Conservation (phyloP, 1,140 invertebrate species). For the Ceratitis capitata region DNA sequence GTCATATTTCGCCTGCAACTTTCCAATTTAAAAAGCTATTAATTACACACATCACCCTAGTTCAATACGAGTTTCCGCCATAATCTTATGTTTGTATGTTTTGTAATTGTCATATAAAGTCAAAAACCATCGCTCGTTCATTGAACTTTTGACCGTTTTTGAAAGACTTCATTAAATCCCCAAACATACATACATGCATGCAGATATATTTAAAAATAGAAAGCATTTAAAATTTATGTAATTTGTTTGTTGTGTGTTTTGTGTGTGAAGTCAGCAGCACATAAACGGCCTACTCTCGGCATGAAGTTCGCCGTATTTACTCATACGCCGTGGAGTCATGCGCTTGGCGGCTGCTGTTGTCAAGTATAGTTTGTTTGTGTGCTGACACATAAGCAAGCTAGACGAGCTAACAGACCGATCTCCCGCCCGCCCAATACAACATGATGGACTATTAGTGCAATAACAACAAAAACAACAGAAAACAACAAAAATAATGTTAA, state of each 20-base stretch:
- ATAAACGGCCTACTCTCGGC: background rate
- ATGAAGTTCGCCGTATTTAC: background rate
- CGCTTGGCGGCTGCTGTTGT: background rate
- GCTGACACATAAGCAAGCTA: background rate
- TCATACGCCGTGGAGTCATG: background rate
- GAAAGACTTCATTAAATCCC: constrained; percentile 24
- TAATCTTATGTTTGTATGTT: no score
- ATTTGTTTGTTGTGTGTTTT: background rate
- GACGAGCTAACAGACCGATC: no score
- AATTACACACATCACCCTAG: no score
- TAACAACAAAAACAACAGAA: no score
- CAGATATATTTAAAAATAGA: background rate
- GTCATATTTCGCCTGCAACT: no score
- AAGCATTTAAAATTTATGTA: constrained; percentile 1
- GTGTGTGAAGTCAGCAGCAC: background rate
- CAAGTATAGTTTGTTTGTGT: background rate
- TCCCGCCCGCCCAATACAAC: background rate
- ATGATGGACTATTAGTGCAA: background rate
- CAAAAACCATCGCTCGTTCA: background rate
- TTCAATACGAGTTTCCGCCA: background rate
- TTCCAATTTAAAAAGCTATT: no score
- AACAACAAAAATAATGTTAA: no score
- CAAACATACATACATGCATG: constrained; percentile 11
- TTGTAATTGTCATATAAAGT: constrained; percentile 15
- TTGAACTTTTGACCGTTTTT: constrained; percentile 29